Evolutionary conservation across 1,140 invertebrate genomes (phyloP), one percentile per base, ranked within the genome.

Genomic region (Heliconius nattereri): DNA sequence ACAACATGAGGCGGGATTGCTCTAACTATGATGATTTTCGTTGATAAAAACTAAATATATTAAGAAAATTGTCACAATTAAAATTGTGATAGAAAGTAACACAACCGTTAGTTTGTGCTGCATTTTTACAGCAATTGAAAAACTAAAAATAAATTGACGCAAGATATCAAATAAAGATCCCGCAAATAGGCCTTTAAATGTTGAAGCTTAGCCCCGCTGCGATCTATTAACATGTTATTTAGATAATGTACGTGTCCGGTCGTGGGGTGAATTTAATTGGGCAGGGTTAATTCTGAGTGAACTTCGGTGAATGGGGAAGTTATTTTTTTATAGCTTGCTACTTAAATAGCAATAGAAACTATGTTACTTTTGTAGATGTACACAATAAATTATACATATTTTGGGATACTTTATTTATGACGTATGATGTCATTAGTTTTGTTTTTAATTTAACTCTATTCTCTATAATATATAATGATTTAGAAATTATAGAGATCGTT

Each of bases 151-250:
- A 75, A 60, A 76, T 49, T 37, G 71, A 74, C 26, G 35, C 19
- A 60, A 70, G 76, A 82, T 81, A 87, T 87, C 81, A 80, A 83
- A 86, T 83, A 81, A 77, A 87, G 87, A 87, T 84, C 82, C 78
- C 66, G 57, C 40, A 83, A 86, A 75, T 49, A 40, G 66, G 60
- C 23, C 45, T 49, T 37, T n/a, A 45, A 75, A 76, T 76, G 74
- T 75, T 84, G 80, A 73, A 84, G 82, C 84, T 84, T 86, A 78
- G 77, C 79, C 78, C 81, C 35, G 72, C n/a, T 72, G 57, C 74
- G 82, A 80, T 72, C 32, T 81, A 85, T 86, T 84, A 88, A 86
- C 85, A 85, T 88, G 87, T 89, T 85, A 89, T 89, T 89, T 85
- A 81, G 84, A 85, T 88, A 88, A 87, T 80, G 78, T 81, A 66